Conservation (phyloP, 2,797 vertebrate genomes). For the Ciconia nigra region DNA sequence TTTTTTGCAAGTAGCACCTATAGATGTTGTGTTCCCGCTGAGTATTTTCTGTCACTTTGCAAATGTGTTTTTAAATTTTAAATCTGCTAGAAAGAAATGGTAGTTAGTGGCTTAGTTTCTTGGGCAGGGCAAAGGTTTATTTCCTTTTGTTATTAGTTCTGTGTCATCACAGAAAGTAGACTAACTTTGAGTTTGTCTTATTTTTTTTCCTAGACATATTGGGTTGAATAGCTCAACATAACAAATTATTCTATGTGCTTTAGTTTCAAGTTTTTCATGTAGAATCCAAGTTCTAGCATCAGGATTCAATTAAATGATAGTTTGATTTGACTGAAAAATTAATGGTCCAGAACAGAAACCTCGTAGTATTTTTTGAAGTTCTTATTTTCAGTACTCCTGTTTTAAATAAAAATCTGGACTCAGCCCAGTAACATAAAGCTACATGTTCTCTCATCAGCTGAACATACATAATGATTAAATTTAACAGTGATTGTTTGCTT, state of each 20-base stretch:
- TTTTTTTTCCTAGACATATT: slow-evolving; percentile 65
- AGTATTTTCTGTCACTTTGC: background rate
- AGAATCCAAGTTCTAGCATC: slow-evolving; percentile 78
- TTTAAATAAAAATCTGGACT: slow-evolving; percentile 82
- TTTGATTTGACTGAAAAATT: slow-evolving; percentile 84
- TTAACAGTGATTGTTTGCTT: slow-evolving; percentile 61
- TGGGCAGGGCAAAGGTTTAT: slow-evolving; percentile 49
- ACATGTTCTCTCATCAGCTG: slow-evolving; percentile 59
- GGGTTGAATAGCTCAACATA: slow-evolving; percentile 76
- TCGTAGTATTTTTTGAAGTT: slow-evolving; percentile 63
- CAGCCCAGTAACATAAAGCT: slow-evolving; percentile 73
- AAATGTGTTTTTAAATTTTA: background rate
- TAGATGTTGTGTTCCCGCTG: background rate
- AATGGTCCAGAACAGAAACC: slow-evolving; percentile 79
- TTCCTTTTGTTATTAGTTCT: slow-evolving; percentile 70
- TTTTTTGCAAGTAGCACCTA: background rate
- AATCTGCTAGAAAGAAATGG: slow-evolving; percentile 2
- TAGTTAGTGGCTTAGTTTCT: slow-evolving; percentile 48
- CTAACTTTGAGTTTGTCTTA: slow-evolving; percentile 67
- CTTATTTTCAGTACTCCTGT: slow-evolving; percentile 73
- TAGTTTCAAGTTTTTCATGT: slow-evolving; percentile 77
- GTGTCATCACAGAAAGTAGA: slow-evolving; percentile 69
- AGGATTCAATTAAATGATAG: slow-evolving; percentile 85
- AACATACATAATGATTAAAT: slow-evolving; percentile 68
- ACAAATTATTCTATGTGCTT: slow-evolving; percentile 80